A percentile compares a stretch with the other conserved stretches of the same genome.
Conservation (phyloP, 1,140 invertebrate genomes). For the Lasioglossum albipes region DNA sequence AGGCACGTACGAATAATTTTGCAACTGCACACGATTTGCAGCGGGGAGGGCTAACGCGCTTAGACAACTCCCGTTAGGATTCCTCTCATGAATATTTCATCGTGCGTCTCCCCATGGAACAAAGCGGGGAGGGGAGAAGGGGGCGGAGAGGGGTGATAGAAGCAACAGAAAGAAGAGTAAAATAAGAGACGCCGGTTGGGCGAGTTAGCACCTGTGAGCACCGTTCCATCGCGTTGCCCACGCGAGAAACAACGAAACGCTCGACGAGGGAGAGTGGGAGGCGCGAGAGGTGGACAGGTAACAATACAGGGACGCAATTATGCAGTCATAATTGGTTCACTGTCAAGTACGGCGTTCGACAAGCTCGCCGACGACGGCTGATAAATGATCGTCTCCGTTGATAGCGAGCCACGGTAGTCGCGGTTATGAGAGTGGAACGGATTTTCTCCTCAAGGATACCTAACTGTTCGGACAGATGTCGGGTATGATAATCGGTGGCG, state of each 20-base stretch:
- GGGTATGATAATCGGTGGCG: constrained; percentile 20
- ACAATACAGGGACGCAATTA: constrained; percentile 12
- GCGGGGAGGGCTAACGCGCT: not conserved
- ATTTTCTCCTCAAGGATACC: constrained; percentile 46
- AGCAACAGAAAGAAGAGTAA: no score
- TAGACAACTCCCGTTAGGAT: constrained; percentile 13
- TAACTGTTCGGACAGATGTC: constrained; percentile 43
- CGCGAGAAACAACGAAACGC: not conserved
- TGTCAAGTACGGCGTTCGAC: constrained; percentile 44
- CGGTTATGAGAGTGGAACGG: constrained; percentile 32
- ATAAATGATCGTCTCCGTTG: not conserved
- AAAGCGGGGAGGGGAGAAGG: not conserved
- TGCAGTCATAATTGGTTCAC: constrained; percentile 49
- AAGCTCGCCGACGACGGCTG: not conserved
- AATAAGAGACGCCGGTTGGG: no score
- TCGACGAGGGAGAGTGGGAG: no score
- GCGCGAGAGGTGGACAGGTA: not conserved
- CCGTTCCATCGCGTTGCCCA: not conserved
- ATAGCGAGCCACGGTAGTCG: not conserved
- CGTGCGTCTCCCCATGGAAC: not conserved
- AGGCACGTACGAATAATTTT: constrained; percentile 43
- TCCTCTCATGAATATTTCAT: constrained; percentile 45
- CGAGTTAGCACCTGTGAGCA: constrained; percentile 18
- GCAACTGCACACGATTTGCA: constrained; percentile 26
- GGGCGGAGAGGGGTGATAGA: not conserved